Percentiles rank a stretch among this genome's conserved stretches.
These are phyloP conservation scores for Coracias cyanogaster DNA, from an alignment of 2,797 vertebrate genomes.

Conservation along the genomic window DNA sequence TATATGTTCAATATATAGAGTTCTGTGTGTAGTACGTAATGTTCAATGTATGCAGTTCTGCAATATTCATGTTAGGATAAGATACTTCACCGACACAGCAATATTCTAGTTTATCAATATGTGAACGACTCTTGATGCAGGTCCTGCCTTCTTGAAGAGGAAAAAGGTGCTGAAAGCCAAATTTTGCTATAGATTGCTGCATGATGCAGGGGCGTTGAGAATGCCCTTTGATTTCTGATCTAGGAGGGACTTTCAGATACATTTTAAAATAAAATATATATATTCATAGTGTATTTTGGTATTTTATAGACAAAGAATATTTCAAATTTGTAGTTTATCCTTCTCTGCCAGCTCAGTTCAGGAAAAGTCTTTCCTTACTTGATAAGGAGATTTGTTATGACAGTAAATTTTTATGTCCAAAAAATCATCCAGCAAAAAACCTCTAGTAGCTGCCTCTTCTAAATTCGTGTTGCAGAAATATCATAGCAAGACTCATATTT, in stretches of 20 bases:
- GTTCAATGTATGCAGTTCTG: not conserved
- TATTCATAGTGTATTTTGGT: not conserved
- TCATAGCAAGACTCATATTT: not conserved
- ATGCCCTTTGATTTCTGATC: not conserved
- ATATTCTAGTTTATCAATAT: not conserved
- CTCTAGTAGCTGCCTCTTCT: not conserved
- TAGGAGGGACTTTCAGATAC: not conserved
- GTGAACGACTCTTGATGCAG: not conserved
- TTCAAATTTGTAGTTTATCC: not conserved
- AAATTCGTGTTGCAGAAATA: not conserved
- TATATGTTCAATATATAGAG: not conserved
- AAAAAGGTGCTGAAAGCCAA: not conserved
- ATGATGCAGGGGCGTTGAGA: not conserved
- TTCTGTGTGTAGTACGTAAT: not conserved
- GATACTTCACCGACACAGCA: not conserved
- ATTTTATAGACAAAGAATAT: not conserved
- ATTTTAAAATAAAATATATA: not conserved
- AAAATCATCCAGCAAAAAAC: not conserved
- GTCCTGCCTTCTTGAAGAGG: not conserved
- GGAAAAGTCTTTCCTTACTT: not conserved
- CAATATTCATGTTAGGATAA: not conserved
- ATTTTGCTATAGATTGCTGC: not conserved
- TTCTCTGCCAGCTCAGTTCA: not conserved
- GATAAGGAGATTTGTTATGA: not conserved
- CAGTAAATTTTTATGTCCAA: not conserved